A percentile compares a stretch with the other conserved stretches of the same genome.
These are phyloP conservation scores for Lagria hirta DNA, from an alignment of 2,888 invertebrate species.

Conservation along the genomic window DNA sequence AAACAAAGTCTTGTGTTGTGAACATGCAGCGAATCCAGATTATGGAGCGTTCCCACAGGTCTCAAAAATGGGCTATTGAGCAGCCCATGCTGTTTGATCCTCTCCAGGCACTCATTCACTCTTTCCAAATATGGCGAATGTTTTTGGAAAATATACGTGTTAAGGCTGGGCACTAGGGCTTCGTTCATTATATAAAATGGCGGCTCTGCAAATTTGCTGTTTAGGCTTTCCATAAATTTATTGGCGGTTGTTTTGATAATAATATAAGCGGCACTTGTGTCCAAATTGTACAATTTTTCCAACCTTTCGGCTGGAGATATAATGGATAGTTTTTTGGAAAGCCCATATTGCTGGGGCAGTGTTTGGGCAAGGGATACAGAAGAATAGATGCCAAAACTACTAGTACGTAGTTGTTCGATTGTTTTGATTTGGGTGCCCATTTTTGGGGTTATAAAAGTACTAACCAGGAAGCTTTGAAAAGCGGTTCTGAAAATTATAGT, in stretches of 20 bases:
- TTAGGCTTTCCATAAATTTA: conserved; percentile 4
- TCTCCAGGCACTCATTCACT: no score
- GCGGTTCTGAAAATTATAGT: conserved; percentile 11
- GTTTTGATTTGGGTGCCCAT: background rate
- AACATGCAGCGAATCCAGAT: no score
- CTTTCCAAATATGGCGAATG: no score
- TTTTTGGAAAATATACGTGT: no score
- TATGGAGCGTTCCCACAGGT: no score
- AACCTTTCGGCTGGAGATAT: conserved; percentile 6
- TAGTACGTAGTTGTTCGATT: conserved; percentile 4
- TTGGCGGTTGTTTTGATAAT: conserved; percentile 1
- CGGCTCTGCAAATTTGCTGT: conserved; percentile 1
- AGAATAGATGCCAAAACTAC: background rate
- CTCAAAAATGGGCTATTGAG: no score
- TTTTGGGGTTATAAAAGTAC: conserved; percentile 5
- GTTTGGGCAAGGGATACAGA: conserved; percentile 1
- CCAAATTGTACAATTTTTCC: conserved; percentile 4
- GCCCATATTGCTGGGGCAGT: conserved; percentile 3
- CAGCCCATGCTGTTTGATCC: no score
- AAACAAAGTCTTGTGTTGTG: no score
- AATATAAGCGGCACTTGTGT: conserved; percentile 4
- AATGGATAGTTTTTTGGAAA: conserved; percentile 1
- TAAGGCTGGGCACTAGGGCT: no score
- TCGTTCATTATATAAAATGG: no score
- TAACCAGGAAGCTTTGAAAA: conserved; percentile 8